Conservation (phyloP, 2,888 invertebrate genomes). For the Zaprionus bogoriensis region DNA sequence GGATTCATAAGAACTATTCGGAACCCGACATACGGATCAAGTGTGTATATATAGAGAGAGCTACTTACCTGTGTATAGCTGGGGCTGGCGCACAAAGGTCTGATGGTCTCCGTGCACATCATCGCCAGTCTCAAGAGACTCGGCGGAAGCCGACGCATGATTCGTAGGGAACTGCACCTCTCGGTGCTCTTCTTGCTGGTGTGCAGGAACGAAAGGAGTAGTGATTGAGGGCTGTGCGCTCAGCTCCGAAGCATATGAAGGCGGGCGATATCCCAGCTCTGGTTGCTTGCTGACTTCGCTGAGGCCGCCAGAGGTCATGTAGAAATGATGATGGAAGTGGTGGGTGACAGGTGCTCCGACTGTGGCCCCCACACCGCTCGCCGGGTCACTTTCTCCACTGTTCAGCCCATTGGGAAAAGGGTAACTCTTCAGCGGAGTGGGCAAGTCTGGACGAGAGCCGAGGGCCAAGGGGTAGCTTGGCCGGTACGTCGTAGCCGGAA, state of each 20-base stretch:
- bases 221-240: constrained; percentile 10
- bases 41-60: not conserved
- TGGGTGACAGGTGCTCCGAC: constrained; percentile 67
- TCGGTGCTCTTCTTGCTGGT: constrained; percentile 1
- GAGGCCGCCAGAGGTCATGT: constrained; percentile 65
- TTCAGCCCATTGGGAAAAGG: constrained; percentile 33
- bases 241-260: constrained; percentile 11
- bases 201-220: not conserved
- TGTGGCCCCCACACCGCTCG: not conserved
- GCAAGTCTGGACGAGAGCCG: constrained; percentile 47
- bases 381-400: constrained; percentile 1
- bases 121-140: constrained; percentile 49
- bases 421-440: constrained; percentile 33
- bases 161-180: constrained; percentile 37
- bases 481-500: constrained; percentile 79
- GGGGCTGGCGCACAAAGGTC: constrained; percentile 51
- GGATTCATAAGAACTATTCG: too few relatives aligned
- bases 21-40: too few relatives aligned
- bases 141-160: constrained; percentile 37
- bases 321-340: constrained; percentile 83
- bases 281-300: constrained; percentile 4
- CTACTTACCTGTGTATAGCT: constrained; percentile 49
- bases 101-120: constrained; percentile 48
- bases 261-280: constrained; percentile 29
- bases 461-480: constrained; percentile 75